Evolutionary conservation across 2,797 vertebrate genomes (phyloP).

Genomic region (Numenius phaeopus): DNA sequence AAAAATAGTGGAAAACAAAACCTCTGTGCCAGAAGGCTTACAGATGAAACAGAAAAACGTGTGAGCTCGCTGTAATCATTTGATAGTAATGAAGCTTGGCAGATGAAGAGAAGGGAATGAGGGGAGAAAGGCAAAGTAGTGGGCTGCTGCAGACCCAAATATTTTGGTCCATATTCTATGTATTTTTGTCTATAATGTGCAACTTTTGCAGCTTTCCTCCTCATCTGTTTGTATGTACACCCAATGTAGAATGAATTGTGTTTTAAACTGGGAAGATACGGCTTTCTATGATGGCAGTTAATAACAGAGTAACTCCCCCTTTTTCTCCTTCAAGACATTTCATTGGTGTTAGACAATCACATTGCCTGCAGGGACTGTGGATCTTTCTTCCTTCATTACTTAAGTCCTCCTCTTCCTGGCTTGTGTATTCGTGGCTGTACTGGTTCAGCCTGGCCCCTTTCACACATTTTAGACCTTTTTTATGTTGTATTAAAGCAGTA

Average conservation of each 20-base stretch:
- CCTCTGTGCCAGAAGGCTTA: background rate
- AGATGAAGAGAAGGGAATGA: background rate
- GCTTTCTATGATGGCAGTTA: background rate
- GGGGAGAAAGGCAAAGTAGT: background rate
- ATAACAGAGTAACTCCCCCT: background rate
- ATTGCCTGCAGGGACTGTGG: background rate
- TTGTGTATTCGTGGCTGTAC: background rate
- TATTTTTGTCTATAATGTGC: background rate
- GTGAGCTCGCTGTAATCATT: background rate
- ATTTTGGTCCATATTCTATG: background rate
- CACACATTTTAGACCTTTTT: background rate
- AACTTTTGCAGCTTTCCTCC: background rate
- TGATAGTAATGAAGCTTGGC: background rate
- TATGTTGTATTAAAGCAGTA: background rate
- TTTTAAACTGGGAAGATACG: background rate
- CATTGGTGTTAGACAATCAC: no score
- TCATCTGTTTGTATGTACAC: background rate
- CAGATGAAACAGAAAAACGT: background rate
- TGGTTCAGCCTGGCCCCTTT: background rate
- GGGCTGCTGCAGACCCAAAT: background rate
- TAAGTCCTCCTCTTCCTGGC: background rate
- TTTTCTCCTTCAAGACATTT: background rate
- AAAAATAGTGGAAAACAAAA: background rate
- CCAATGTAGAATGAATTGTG: accelerated
- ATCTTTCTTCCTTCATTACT: background rate